A percentile compares a stretch with the other conserved stretches of the same genome.
Evolutionary conservation across 2,888 invertebrate genomes (phyloP).

Genomic region (Antheraea assamensis): DNA sequence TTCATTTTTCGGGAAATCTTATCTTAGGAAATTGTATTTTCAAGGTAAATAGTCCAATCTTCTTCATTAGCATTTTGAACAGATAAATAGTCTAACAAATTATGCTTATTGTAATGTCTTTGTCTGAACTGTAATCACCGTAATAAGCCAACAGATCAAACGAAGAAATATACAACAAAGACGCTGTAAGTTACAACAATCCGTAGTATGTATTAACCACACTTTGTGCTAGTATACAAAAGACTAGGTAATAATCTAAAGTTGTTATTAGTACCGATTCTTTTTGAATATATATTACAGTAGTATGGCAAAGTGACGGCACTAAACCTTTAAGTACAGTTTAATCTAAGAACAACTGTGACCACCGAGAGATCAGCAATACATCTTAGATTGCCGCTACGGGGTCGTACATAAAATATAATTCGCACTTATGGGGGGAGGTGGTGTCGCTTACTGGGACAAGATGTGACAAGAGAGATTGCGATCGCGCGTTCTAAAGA

Average conservation of each 20-base stretch:
- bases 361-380: too few relatives aligned
- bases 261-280: background rate
- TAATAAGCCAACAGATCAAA: background rate
- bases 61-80: background rate
- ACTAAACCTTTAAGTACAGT: too few relatives aligned
- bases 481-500: too few relatives aligned
- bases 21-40: too few relatives aligned
- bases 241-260: background rate
- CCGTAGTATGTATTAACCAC: background rate
- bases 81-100: background rate
- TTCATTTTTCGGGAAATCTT: background rate
- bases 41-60: background rate
- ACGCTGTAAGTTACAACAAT: background rate
- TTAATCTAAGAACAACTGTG: too few relatives aligned
- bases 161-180: background rate
- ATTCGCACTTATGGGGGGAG: too few relatives aligned
- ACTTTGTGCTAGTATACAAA: background rate
- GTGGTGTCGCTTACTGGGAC: too few relatives aligned
- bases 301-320: too few relatives aligned
- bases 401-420: too few relatives aligned
- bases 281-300: background rate
- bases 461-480: too few relatives aligned
- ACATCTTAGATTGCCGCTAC: too few relatives aligned
- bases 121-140: background rate
- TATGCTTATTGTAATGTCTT: background rate